Evolutionary conservation across 1,140 invertebrate species (phyloP), one percentile per base, ranked within the genome.

Genomic region (Laupala kohalensis): DNA sequence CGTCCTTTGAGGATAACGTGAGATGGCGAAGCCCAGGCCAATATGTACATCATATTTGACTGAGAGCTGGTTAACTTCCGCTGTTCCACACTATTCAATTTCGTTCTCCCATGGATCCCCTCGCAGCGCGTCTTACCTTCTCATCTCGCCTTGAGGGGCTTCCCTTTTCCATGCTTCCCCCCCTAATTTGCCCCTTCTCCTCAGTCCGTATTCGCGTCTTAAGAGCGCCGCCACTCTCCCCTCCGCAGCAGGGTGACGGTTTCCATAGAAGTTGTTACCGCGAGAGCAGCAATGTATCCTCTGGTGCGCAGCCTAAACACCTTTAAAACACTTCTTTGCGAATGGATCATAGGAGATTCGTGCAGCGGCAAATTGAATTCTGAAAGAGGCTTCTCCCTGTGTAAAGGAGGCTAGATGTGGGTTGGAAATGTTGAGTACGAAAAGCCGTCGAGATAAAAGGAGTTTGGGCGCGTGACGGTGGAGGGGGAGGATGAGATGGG

Each of bases 61-160:
- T 70, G 69, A 70, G 28, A 37, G 30, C 63, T 64, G 37, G 69
- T 70, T 70, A 70, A 70, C 69, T 70, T 70, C 24, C 53, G 63
- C 19, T 25, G 25, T 67, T 26, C 25, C n/a, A 15, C 13, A 69
- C 25, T 30, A 70, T 70, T 70, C 69, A 64, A 64, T 70, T 70
- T 70, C 69, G 25, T 53, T 53, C 24, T 37, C 9, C 28, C 29
- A 5, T 25, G 4, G 19, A 4, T 27, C 25, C 27, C 68, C 9
- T 28, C 27, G 23, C 64, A n/a, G 23, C 26, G 37, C 37, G 37
- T 0, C 37, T 53, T 19, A 9, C 37, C 37, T 53, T 19, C 9
- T 4, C 37, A 2, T 53, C 37, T 53, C 9, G 9, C 37, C 37
- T 19, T 19, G 4, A 2, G 37, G 37, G 19, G 19, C 37, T 1